A percentile compares a stretch with the other conserved stretches of the same genome.
These are phyloP conservation scores for Mungos mungo DNA, from an alignment of 2,113 vertebrate species.

Conservation along the genomic window DNA sequence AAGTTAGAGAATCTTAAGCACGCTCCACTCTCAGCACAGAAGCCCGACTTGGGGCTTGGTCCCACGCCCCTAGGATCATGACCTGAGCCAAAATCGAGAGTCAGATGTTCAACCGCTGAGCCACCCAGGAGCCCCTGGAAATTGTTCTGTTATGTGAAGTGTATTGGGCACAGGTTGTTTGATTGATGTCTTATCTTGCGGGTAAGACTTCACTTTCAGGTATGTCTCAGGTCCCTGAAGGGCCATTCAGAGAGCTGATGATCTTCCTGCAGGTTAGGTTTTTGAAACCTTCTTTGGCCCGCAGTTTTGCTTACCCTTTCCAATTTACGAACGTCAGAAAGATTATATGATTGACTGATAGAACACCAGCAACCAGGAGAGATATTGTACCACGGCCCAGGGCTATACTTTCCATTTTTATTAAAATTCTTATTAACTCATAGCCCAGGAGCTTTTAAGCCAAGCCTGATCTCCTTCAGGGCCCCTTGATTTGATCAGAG, in stretches of 20 bases:
- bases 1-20: too few species aligned
- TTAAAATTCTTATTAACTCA: conserved; percentile 79
- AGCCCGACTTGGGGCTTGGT: too few species aligned
- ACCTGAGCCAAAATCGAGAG: too few species aligned
- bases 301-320: conserved; percentile 18
- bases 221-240: neutral
- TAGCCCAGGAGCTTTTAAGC: conserved; percentile 73
- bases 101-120: too few species aligned
- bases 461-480: conserved; percentile 61
- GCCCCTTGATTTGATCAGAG: conserved; percentile 58
- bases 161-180: neutral
- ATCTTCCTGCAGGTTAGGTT: neutral
- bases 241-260: neutral
- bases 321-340: conserved; percentile 1
- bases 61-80: too few species aligned
- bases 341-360: conserved; percentile 72
- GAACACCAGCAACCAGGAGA: conserved; percentile 51
- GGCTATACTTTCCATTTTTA: conserved; percentile 75
- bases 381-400: conserved; percentile 44
- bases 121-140: neutral
- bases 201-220: neutral
- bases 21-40: too few species aligned
- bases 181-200: neutral
- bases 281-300: conserved; percentile 26
- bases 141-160: neutral